A percentile compares a stretch with the other conserved stretches of the same genome.
Conservation (phyloP, 1,140 invertebrate genomes). For the Apocrypta bakeri region DNA sequence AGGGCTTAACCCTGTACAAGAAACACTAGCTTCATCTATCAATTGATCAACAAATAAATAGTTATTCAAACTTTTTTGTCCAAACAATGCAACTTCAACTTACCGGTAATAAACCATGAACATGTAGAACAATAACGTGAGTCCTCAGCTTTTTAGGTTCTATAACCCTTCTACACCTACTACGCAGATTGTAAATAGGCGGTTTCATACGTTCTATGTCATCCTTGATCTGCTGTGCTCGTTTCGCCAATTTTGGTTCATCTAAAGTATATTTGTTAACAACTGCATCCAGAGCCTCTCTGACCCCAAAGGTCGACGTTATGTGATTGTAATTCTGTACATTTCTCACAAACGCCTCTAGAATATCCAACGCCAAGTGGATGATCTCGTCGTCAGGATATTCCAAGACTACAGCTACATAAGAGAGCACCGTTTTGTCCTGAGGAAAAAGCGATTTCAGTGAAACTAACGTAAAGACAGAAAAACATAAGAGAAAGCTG, state of each 20-base stretch:
- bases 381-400: slow-evolving; percentile 68
- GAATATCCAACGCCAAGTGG: slow-evolving; percentile 65
- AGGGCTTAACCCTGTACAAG: no score
- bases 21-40: neutral
- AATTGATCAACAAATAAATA: no score
- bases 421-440: slow-evolving; percentile 73
- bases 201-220: slow-evolving; percentile 72
- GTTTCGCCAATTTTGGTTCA: slow-evolving; percentile 66
- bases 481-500: slow-evolving; percentile 41
- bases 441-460: slow-evolving; percentile 6
- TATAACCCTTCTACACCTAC: slow-evolving; percentile 70
- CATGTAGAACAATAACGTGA: slow-evolving; percentile 70
- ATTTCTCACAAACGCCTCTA: slow-evolving; percentile 71
- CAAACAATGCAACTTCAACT: slow-evolving; percentile 43
- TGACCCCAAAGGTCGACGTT: slow-evolving; percentile 72
- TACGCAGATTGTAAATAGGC: slow-evolving; percentile 72
- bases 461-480: slow-evolving; percentile 40
- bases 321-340: slow-evolving; percentile 72
- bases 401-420: slow-evolving; percentile 71
- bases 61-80: neutral
- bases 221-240: slow-evolving; percentile 67
- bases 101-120: slow-evolving; percentile 70
- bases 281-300: slow-evolving; percentile 70
- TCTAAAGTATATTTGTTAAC: slow-evolving; percentile 67
- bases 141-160: slow-evolving; percentile 72